A percentile compares a stretch with the other conserved stretches of the same genome.
Conservation (phyloP, 2,888 invertebrate genomes). For the Muschampia plurimacula region DNA sequence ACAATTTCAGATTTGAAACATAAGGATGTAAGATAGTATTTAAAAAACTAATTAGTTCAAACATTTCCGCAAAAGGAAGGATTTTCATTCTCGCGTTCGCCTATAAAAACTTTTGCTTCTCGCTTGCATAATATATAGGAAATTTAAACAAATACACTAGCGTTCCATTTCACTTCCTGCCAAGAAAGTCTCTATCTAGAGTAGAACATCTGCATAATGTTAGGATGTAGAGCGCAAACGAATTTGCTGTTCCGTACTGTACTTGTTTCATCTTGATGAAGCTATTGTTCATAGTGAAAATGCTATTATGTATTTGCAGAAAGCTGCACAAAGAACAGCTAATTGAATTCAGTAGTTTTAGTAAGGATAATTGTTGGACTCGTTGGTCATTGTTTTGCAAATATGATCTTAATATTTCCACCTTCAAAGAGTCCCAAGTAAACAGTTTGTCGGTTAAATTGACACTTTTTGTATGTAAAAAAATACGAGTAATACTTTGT, state of each 20-base stretch:
- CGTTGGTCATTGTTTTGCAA: too few species aligned
- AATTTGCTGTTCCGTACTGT: slow-evolving; percentile 20
- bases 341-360: neutral
- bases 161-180: slow-evolving; percentile 39
- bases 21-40: too few species aligned
- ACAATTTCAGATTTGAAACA: too few species aligned
- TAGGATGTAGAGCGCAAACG: slow-evolving; percentile 32
- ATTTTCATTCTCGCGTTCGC: slow-evolving; percentile 7
- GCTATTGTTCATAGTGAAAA: slow-evolving; percentile 19
- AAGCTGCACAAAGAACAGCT: neutral
- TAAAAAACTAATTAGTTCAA: neutral
- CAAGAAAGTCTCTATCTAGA: slow-evolving; percentile 36
- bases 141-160: slow-evolving; percentile 36
- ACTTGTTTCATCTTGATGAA: slow-evolving; percentile 27
- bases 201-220: slow-evolving; percentile 36
- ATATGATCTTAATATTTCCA: too few species aligned
- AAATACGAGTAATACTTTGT: too few species aligned
- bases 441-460: too few species aligned
- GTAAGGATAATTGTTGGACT: neutral
- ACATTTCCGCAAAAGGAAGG: slow-evolving; percentile 23
- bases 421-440: too few species aligned
- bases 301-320: neutral
- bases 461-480: too few species aligned
- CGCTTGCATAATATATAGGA: slow-evolving; percentile 36
- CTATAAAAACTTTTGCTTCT: slow-evolving; percentile 22